Base-by-base conservation (phyloP, 1,140 invertebrate genomes). In the Drosophila malerkotliana region DNA sequence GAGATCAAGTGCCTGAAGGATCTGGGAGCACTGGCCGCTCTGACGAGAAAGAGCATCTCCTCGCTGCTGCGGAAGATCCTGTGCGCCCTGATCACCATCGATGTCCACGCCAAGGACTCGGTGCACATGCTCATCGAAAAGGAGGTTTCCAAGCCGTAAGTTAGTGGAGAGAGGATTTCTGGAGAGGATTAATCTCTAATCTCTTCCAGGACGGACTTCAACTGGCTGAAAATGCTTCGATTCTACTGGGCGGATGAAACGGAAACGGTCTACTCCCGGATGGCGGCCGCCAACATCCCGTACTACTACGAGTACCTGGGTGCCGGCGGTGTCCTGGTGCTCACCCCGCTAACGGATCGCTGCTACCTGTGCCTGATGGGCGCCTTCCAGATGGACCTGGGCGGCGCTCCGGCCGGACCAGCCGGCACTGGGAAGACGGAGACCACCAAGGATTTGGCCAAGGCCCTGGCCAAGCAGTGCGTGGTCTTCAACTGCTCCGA, bases 241-340 rank as follows among this genome's bases (percentile, higher is more conserved):
- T 98, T 98, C 87, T 98, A 98, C 90, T 98, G 97, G 97, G 93
- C 96, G 48, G 93, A 95, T 1, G 94, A 95, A 15, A 93, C 96
- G 0, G 95, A 97, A 91, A 95, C 95, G 89, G 97, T 96, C 67
- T 94, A 97, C 1, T 94, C 94, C 0, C 93, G 95, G 73, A 96
- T 97, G 95, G 95, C 96, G 0, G 96, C 94, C 67, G 94, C 95
- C 1, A 93, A 94, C 80, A 95, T 98, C 79, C 93, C 95, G 28
- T 99, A 98, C 87, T 97, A 97, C 5, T 98, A 98, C 90, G 98
- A 99, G 92, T 99, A 98, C 92, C 92, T 98, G 14, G 97, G 97
- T 1, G 97, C 97, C 52, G 95, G 95, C 56, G 95, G 95, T 82
- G 94, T 96, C 64, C 92, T 97, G 12, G 96, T 96, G 0, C 94